Conservation (phyloP, 1,140 invertebrate species). For the Sycophila sp. region DNA sequence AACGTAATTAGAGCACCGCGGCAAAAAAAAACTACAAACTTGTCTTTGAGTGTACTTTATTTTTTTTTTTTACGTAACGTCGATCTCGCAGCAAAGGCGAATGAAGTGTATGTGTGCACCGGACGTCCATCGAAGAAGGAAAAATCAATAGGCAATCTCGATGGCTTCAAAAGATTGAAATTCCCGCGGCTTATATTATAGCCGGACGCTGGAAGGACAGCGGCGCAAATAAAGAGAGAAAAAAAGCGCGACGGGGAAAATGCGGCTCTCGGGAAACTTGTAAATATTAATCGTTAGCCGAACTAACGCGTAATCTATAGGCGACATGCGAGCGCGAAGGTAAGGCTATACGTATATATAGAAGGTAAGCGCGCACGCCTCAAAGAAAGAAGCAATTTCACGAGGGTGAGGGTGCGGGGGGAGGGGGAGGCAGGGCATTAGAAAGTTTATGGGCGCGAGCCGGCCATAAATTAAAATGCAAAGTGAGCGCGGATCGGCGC, state of each 20-base stretch:
- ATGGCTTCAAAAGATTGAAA: slow-evolving; percentile 18
- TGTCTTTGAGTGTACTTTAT: too few species aligned
- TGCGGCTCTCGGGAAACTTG: slow-evolving; percentile 7
- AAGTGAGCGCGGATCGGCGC: slow-evolving; percentile 29
- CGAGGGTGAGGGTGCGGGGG: slow-evolving; percentile 20
- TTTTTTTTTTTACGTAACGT: too few species aligned
- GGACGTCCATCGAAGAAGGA: slow-evolving; percentile 1
- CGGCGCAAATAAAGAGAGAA: background rate
- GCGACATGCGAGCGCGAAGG: background rate
- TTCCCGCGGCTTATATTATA: background rate
- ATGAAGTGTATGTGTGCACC: background rate
- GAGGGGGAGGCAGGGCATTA: slow-evolving; percentile 23
- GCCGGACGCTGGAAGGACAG: background rate
- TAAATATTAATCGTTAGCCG: slow-evolving; percentile 39
- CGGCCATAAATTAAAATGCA: slow-evolving; percentile 48
- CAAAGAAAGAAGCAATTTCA: slow-evolving; percentile 43
- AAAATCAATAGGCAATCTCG: slow-evolving; percentile 6
- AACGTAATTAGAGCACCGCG: too few species aligned
- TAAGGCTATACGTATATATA: background rate
- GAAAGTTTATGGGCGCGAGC: slow-evolving; percentile 41
- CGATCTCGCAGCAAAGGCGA: background rate
- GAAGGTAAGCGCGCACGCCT: background rate
- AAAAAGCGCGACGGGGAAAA: background rate
- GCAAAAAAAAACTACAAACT: too few species aligned
- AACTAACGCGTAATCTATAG: slow-evolving; percentile 18